Evolutionary conservation across 2,888 invertebrate genomes (phyloP).

Genomic region (Xanthostigma xanthostigma): DNA sequence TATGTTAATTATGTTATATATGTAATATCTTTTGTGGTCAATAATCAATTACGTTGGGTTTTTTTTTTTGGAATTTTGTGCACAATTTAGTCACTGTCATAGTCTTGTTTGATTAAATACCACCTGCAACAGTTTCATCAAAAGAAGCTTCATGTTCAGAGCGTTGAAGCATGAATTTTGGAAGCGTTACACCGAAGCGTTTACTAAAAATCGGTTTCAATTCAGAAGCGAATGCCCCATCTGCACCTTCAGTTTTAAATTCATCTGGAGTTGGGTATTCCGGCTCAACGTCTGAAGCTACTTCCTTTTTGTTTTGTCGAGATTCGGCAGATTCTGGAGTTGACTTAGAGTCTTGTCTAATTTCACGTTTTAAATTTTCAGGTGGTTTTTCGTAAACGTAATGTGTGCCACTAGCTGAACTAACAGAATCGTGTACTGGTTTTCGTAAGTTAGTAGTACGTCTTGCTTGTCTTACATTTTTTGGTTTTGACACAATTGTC

Average conservation of each 20-base stretch:
- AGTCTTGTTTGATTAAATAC: constrained; percentile 1
- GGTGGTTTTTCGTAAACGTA: constrained; percentile 9
- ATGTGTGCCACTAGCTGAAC: not conserved
- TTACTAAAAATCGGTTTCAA: constrained; percentile 49
- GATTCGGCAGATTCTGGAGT: constrained; percentile 9
- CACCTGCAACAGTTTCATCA: constrained; percentile 32
- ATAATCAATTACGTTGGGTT: no score
- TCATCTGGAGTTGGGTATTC: constrained; percentile 30
- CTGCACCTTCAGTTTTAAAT: constrained; percentile 37
- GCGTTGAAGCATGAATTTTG: constrained; percentile 50
- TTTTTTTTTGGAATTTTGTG: no score
- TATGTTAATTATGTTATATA: no score
- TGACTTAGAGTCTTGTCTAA: constrained; percentile 22
- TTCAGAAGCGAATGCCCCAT: constrained; percentile 49
- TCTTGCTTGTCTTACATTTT: not conserved
- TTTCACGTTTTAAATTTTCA: constrained; percentile 20
- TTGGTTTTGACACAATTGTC: not conserved
- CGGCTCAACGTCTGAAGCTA: constrained; percentile 21
- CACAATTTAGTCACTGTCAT: no score
- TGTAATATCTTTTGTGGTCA: no score
- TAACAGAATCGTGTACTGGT: not conserved
- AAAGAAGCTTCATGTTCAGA: constrained; percentile 53
- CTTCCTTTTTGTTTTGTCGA: constrained; percentile 12
- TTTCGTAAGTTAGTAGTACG: not conserved
- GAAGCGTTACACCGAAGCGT: constrained; percentile 43